Percentiles rank a stretch among this genome's conserved stretches.
phyloP scores from a whole-genome alignment of 2,888 invertebrate genomes.

The Scelioninae gen. 2 region DNA sequence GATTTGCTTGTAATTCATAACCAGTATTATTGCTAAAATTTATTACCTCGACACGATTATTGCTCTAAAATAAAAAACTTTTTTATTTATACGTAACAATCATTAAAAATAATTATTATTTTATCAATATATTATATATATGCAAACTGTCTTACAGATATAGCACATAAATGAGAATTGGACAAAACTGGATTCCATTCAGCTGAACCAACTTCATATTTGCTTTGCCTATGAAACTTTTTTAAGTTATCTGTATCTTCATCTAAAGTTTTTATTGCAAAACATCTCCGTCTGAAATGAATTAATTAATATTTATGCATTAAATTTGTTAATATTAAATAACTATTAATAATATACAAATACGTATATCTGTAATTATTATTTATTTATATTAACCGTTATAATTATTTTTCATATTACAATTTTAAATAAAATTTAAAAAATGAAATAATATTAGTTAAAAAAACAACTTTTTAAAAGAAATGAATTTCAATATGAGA shows the following conservation, averaged over 20 bases:
- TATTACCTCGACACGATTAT: constrained; percentile 90
- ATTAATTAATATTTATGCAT: not conserved
- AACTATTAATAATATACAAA: too few species aligned
- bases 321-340: too few species aligned
- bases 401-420: too few species aligned
- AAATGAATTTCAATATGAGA: too few species aligned
- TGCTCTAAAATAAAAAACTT: constrained; percentile 80
- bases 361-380: too few species aligned
- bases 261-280: constrained; percentile 88
- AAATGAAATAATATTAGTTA: too few species aligned
- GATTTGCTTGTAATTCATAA: constrained; percentile 82
- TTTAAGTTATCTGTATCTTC: constrained; percentile 82
- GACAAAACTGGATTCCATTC: constrained; percentile 92
- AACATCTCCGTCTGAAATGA: constrained; percentile 80
- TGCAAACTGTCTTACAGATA: constrained; percentile 81
- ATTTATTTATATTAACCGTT: too few species aligned
- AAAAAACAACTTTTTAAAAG: too few species aligned
- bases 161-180: constrained; percentile 88
- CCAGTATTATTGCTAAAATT: constrained; percentile 82
- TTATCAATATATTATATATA: not conserved
- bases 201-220: constrained; percentile 94
- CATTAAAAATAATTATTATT: not conserved
- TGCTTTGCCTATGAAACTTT: constrained; percentile 90
- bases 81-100: constrained; percentile 5
- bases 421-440: too few species aligned